phyloP scores from a whole-genome alignment of 2,888 invertebrate genomes.

The Hirtodrosophila cameraria region DNA sequence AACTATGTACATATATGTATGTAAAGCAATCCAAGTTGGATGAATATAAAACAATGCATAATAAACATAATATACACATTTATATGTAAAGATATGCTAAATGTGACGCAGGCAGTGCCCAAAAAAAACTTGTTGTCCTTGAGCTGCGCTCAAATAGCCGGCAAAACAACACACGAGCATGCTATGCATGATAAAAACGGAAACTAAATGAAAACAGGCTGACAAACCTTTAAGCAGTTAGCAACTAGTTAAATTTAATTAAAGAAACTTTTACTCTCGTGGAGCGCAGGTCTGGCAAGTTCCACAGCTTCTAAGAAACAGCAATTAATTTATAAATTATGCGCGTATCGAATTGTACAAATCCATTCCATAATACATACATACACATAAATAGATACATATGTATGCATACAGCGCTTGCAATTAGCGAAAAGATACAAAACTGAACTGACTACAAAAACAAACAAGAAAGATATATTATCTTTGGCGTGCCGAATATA shows the following conservation, averaged over 20 bases:
- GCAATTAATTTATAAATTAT: constrained; percentile 42
- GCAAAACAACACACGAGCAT: constrained; percentile 58
- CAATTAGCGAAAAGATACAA: constrained; percentile 64
- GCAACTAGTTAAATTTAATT: constrained; percentile 68
- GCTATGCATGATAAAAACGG: constrained; percentile 15
- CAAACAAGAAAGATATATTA: constrained; percentile 4
- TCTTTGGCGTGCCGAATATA: too few relatives aligned
- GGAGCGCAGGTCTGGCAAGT: constrained; percentile 19
- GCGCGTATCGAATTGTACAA: constrained; percentile 24
- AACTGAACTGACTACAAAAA: constrained; percentile 4
- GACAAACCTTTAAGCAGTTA: constrained; percentile 35
- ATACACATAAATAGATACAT: neutral
- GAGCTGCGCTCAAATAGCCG: constrained; percentile 52
- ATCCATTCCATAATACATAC: constrained; percentile 1
- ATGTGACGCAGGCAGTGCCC: constrained; percentile 58
- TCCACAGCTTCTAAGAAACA: constrained; percentile 44
- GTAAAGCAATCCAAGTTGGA: constrained; percentile 10
- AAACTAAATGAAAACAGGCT: constrained; percentile 17
- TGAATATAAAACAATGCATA: constrained; percentile 1
- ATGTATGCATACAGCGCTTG: constrained; percentile 17
- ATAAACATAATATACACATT: constrained; percentile 34
- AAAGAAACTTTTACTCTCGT: constrained; percentile 69
- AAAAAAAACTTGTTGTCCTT: constrained; percentile 68
- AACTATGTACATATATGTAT: too few relatives aligned
- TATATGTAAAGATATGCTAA: constrained; percentile 52